phyloP scores from a whole-genome alignment of 2,797 vertebrate species.

The Coregonus ussuriensis region DNA sequence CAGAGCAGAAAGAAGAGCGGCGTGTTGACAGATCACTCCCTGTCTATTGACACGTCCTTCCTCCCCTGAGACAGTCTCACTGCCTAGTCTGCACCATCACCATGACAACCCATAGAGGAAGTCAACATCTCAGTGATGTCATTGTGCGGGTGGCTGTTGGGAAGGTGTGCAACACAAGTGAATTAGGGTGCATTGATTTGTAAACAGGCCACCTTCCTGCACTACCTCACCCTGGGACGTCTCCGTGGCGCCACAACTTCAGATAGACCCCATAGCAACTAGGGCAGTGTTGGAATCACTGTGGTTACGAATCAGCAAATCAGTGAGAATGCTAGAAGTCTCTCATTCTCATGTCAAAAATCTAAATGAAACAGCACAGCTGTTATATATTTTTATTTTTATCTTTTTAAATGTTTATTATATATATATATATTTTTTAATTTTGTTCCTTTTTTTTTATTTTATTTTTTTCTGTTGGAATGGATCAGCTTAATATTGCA shows the following conservation, averaged over 20 bases:
- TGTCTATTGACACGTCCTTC: constrained; percentile 53
- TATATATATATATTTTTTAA: no score
- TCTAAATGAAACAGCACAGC: background rate
- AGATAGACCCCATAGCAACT: background rate
- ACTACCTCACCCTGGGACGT: constrained; percentile 48
- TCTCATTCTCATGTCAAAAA: background rate
- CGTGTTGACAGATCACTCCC: constrained; percentile 61
- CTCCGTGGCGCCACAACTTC: background rate
- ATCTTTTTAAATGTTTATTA: no score
- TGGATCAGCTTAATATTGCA: no score
- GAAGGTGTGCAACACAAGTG: background rate
- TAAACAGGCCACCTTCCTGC: constrained; percentile 55
- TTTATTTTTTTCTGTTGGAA: no score
- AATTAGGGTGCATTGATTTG: constrained; percentile 33
- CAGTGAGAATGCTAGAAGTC: background rate
- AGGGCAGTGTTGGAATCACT: background rate
- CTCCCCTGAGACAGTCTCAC: constrained; percentile 36
- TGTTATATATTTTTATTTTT: background rate
- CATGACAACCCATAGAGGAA: constrained; percentile 37
- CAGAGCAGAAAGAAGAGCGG: constrained; percentile 59
- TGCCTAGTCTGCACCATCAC: constrained; percentile 17
- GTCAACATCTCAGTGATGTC: constrained; percentile 40
- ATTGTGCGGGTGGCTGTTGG: constrained; percentile 30
- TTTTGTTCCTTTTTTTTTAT: no score
- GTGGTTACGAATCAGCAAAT: background rate